Evolutionary conservation across 2,888 invertebrate genomes (phyloP), one percentile per base, ranked within the genome.

Genomic region (Hemicrepidius hirtus): DNA sequence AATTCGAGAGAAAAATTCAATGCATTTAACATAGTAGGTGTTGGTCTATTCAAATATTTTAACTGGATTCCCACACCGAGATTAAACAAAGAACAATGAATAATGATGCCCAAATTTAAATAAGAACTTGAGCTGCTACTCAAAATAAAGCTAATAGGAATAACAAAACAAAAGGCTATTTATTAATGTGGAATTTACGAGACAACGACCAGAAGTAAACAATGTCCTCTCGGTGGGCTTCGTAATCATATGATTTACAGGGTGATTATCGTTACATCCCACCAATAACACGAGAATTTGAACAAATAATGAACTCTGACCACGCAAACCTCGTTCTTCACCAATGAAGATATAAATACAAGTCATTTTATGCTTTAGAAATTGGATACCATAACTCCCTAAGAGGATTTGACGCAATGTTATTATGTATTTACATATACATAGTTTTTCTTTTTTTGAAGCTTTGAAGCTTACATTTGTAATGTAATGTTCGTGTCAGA

Each of bases 31-130:
- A 28, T 28, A 13, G 53, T 53, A 53, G 53, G 53, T 53, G 53
- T 53, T 53, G 32, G 53, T 28, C 32, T 28, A 53, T 53, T 53
- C 53, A 20, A 32, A 32, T 28, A 28, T 28, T 49, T 53, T 28
- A 53, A 53, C 53, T n/a, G 28, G 13, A 53, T 53, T 53, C 53
- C 53, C 53, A 53, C 53, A 53, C 53, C 53, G n/a, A 53, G 53
- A 53, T 53, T 53, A 53, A 53, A 53, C 53, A 53, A 53, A 24
- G 53, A 53, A 28, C 53, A 53, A 53, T 53, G 53, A 53, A 53
- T 53, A 53, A 53, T 28, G 28, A 53, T 53, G 28, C 7, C 53
- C 28, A 53, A 53, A 53, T 53, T 53, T 21, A 28, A 53, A 53
- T 53, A 49, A 10, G 21, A 24, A 53, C 28, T 53, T 28, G 53